Evolutionary conservation across 2,113 vertebrate species (phyloP).

Genomic region (Jacana jacana): DNA sequence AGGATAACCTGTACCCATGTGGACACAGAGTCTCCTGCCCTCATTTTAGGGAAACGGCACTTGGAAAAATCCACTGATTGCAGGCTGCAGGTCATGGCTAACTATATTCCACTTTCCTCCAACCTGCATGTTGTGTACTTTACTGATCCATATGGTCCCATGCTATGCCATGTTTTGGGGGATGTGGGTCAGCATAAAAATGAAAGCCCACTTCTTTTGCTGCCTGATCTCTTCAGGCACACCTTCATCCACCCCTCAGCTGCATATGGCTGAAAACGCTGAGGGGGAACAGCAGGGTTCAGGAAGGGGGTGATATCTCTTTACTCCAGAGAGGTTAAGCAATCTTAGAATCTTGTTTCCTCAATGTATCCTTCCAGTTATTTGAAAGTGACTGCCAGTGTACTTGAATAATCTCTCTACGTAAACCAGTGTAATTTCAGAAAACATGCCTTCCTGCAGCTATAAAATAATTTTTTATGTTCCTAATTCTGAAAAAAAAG

Average conservation of each 20-base stretch:
- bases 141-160: not conserved
- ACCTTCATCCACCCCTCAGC: not conserved
- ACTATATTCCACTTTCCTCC: not conserved
- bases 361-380: not conserved
- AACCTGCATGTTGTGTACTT: not conserved
- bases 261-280: not conserved
- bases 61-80: not conserved
- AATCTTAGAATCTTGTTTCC: not conserved
- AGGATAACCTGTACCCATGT: rapidly evolving
- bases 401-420: not conserved
- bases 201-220: not conserved
- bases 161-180: not conserved
- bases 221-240: not conserved
- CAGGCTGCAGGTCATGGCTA: not conserved
- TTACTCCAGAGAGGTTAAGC: not conserved
- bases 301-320: not conserved
- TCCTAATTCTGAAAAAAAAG: not conserved
- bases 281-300: not conserved
- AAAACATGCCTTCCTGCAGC: not conserved
- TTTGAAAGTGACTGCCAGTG: not conserved
- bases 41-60: not conserved
- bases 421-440: not conserved
- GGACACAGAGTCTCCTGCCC: rapidly evolving
- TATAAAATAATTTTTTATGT: not conserved
- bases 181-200: rapidly evolving